phyloP scores from a whole-genome alignment of 92 coral and sea anemone genomes.

The Paramuricea clavata region DNA sequence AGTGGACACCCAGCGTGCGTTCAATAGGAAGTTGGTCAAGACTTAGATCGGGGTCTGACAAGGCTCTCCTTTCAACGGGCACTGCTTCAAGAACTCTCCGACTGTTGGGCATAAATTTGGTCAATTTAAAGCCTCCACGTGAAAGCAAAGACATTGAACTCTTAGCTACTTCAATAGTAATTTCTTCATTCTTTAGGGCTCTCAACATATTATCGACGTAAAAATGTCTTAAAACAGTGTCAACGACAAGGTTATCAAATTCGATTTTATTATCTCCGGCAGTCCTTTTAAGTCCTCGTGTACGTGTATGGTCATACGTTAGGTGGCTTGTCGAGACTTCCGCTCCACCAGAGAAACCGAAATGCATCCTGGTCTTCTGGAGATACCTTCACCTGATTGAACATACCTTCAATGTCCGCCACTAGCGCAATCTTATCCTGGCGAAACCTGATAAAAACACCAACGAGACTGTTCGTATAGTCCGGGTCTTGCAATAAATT shows the following conservation, averaged over 20 bases:
- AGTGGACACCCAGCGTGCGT: slow-evolving; percentile 48
- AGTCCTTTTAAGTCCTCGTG: slow-evolving; percentile 67
- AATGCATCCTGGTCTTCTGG: slow-evolving; percentile 73
- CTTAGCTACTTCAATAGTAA: too few species aligned
- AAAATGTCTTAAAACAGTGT: slow-evolving; percentile 12
- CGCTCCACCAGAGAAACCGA: slow-evolving; percentile 73
- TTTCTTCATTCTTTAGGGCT: background rate
- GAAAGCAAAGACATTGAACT: too few species aligned
- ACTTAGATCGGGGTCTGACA: background rate
- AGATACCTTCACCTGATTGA: slow-evolving; percentile 65
- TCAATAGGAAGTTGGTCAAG: background rate
- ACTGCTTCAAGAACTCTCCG: too few species aligned
- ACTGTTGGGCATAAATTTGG: too few species aligned
- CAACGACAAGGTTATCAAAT: slow-evolving; percentile 42
- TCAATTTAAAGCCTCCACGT: too few species aligned
- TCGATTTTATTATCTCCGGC: slow-evolving; percentile 50
- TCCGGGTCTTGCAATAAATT: too few species aligned
- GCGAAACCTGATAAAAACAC: slow-evolving; percentile 65
- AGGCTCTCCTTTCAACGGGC: background rate
- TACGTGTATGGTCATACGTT: too few species aligned
- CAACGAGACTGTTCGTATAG: slow-evolving; percentile 54
- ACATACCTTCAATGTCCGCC: slow-evolving; percentile 75
- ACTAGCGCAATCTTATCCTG: slow-evolving; percentile 54
- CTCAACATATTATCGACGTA: slow-evolving; percentile 63
- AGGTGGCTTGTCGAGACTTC: slow-evolving; percentile 61